phyloP scores from a whole-genome alignment of 2,113 vertebrate genomes.

The Glaucidium brasilianum region DNA sequence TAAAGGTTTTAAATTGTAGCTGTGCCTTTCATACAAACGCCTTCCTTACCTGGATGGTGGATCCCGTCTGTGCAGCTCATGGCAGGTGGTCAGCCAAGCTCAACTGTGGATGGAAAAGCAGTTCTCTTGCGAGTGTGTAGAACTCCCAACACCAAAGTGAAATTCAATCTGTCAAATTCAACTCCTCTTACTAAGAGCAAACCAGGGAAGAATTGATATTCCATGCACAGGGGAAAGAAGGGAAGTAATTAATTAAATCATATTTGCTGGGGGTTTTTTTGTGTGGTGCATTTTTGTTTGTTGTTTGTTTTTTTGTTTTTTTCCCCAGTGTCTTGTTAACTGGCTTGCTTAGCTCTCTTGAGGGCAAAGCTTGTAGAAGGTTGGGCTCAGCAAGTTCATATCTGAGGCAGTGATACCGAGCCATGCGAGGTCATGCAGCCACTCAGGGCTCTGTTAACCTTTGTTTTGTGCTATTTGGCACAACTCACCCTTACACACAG shows the following conservation, averaged over 20 bases:
- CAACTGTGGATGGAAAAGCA: not conserved
- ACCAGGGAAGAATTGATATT: not conserved
- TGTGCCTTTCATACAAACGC: not conserved
- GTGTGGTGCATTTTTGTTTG: no score
- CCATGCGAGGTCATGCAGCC: not conserved
- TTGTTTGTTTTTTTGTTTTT: no score
- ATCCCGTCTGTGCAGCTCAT: not conserved
- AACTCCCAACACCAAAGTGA: not conserved
- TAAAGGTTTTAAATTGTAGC: not conserved
- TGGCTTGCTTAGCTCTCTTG: not conserved
- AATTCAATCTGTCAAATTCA: not conserved
- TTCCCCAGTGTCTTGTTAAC: not conserved
- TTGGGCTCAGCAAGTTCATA: not conserved
- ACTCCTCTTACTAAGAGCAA: not conserved
- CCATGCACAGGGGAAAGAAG: accelerated
- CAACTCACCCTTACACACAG: not conserved
- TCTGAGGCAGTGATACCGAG: not conserved
- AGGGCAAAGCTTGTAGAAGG: not conserved
- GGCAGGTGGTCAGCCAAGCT: not conserved
- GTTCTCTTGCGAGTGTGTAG: not conserved
- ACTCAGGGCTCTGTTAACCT: not conserved
- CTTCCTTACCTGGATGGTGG: not conserved
- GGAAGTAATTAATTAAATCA: not conserved
- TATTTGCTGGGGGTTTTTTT: not conserved
- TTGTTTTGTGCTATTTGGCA: not conserved